Evolutionary conservation across 2,113 vertebrate species (phyloP).

Genomic region (Bubalus kerabau): DNA sequence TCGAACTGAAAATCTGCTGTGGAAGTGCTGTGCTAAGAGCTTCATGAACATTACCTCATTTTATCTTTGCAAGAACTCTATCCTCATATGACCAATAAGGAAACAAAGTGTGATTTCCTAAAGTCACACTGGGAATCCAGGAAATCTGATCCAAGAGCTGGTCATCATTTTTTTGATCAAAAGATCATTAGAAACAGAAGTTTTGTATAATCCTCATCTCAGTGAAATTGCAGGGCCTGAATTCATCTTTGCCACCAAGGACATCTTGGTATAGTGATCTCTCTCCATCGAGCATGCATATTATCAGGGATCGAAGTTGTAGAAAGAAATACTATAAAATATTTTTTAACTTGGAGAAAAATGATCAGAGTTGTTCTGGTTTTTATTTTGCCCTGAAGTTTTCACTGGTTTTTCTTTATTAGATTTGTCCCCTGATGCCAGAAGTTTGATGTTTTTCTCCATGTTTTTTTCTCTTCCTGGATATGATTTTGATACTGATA

Average conservation of each 20-base stretch:
- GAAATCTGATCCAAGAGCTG: not conserved
- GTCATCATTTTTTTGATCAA: not conserved
- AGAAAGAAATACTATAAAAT: not conserved
- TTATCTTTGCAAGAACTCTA: not conserved
- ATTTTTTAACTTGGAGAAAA: not conserved
- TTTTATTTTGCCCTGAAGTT: slow-evolving; percentile 26
- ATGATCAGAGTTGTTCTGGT: not conserved
- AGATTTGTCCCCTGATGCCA: not conserved
- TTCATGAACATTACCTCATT: not conserved
- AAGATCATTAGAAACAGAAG: not conserved
- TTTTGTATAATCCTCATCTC: not conserved
- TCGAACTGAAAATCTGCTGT: not conserved
- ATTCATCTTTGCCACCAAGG: not conserved
- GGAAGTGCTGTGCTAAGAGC: not conserved
- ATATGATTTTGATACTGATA: slow-evolving; percentile 41
- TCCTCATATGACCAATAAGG: not conserved
- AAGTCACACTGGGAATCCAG: not conserved
- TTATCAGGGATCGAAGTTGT: not conserved
- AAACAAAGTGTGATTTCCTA: not conserved
- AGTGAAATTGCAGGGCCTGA: not conserved
- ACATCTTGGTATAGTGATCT: not conserved
- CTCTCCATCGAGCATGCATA: not conserved
- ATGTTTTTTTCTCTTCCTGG: not conserved
- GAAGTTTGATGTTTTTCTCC: slow-evolving; percentile 18
- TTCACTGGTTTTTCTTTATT: slow-evolving; percentile 15